phyloP scores from a whole-genome alignment of 2,797 vertebrate species.

The Artibeus jamaicensis region DNA sequence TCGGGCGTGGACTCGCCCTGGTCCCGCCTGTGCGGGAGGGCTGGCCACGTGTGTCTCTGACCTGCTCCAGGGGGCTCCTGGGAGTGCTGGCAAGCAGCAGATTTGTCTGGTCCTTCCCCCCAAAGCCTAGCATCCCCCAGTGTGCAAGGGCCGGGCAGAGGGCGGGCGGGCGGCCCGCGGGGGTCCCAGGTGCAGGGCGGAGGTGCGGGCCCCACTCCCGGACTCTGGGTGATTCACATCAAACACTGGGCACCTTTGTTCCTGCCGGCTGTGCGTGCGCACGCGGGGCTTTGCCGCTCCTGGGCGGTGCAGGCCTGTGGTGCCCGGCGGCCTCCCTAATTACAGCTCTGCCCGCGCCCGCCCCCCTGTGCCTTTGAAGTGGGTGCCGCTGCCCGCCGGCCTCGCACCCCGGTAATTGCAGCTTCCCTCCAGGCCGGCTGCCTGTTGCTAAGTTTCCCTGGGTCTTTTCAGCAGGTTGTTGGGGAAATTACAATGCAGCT shows the following conservation, averaged over 20 bases:
- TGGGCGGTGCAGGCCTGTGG: not conserved
- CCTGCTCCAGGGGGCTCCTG: fast-evolving
- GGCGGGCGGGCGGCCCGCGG: not conserved
- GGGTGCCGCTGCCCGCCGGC: not conserved
- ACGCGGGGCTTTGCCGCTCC: not conserved
- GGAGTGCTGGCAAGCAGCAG: not conserved
- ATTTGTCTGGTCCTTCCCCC: not conserved
- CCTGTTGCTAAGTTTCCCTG: not conserved
- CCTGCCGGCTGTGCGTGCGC: not conserved
- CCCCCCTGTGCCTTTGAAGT: constrained; percentile 65
- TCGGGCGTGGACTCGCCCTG: not conserved
- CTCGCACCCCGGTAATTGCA: constrained; percentile 44
- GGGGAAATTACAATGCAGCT: constrained; percentile 63
- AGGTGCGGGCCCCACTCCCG: not conserved
- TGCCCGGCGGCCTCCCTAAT: constrained; percentile 56
- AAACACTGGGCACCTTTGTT: constrained; percentile 13
- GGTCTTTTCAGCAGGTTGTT: constrained; percentile 11
- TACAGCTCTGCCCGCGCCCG: constrained; percentile 31
- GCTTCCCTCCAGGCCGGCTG: not conserved
- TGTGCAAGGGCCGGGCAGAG: not conserved
- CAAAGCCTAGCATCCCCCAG: not conserved
- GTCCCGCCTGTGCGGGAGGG: not conserved
- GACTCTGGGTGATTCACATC: not conserved
- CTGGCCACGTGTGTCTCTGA: fast-evolving
- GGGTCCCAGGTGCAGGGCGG: not conserved